These are phyloP conservation scores for Clarias fuscus DNA, from an alignment of 2,797 vertebrate species.

Conservation along the genomic window DNA sequence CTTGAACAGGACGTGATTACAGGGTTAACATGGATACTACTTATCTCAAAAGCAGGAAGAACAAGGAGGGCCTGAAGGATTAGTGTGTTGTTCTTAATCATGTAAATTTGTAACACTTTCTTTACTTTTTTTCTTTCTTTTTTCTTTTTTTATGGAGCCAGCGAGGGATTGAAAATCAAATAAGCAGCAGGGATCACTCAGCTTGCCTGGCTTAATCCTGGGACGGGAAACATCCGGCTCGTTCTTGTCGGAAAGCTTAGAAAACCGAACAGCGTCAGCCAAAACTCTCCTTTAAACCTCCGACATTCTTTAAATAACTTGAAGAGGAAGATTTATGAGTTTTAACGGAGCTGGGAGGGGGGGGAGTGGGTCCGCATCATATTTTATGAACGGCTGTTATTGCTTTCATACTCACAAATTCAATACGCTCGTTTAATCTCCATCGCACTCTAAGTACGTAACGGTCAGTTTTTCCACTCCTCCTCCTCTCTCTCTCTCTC, in stretches of 20 bases:
- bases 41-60: constrained; percentile 46
- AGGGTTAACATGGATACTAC: constrained; percentile 59
- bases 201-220: constrained; percentile 57
- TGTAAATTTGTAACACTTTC: constrained; percentile 32
- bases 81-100: constrained; percentile 62
- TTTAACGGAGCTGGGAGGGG: neutral
- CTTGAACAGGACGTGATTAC: constrained; percentile 62
- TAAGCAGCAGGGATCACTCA: constrained; percentile 56
- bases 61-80: constrained; percentile 52
- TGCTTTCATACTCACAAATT: neutral
- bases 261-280: constrained; percentile 19
- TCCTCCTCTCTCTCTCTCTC: neutral
- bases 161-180: constrained; percentile 58
- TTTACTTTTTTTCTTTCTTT: constrained; percentile 14
- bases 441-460: neutral
- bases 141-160: constrained; percentile 50
- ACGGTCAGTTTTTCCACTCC: neutral
- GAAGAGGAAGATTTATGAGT: constrained; percentile 28
- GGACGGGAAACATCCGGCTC: constrained; percentile 60
- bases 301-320: constrained; percentile 30
- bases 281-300: constrained; percentile 27
- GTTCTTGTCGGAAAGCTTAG: constrained; percentile 42
- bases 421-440: neutral
- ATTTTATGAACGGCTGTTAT: constrained; percentile 19
- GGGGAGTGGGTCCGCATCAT: neutral